These are phyloP conservation scores for Pluvialis apricaria DNA, from an alignment of 2,113 vertebrate genomes.

Conservation along the genomic window DNA sequence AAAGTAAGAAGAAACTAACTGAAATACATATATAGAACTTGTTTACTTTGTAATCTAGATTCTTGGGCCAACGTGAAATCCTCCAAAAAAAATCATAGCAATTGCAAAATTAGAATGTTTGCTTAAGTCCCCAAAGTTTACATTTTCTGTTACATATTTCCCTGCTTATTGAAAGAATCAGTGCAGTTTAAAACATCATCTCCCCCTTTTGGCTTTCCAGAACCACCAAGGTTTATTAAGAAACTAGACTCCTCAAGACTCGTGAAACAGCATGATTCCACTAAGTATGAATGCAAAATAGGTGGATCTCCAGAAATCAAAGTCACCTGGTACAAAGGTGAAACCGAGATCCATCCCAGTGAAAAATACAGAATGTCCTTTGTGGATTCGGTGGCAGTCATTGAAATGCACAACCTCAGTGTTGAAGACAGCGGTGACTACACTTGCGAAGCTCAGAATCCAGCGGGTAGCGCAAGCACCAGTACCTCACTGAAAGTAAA, in stretches of 20 bases:
- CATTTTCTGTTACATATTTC: not conserved
- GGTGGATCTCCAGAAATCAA: conserved; percentile 88
- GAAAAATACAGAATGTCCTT: conserved; percentile 86
- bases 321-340: conserved; percentile 93
- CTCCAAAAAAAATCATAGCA: not conserved
- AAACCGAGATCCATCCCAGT: conserved; percentile 80
- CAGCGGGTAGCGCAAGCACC: conserved; percentile 90
- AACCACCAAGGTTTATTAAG: conserved; percentile 95
- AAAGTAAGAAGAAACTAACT: not conserved
- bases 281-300: conserved; percentile 91
- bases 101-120: not conserved
- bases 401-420: conserved; percentile 82
- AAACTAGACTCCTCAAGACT: conserved; percentile 89
- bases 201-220: conserved; percentile 80
- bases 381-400: conserved; percentile 83
- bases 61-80: not conserved
- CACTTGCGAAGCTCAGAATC: conserved; percentile 92
- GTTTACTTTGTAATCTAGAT: not conserved
- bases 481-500: conserved; percentile 89
- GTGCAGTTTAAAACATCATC: not conserved
- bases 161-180: not conserved
- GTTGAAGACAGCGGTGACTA: conserved; percentile 91
- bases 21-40: not conserved
- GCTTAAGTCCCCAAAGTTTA: not conserved
- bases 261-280: conserved; percentile 85